Evolutionary conservation across 2,797 vertebrate genomes (phyloP).

Genomic region (Gallinago solitaria): DNA sequence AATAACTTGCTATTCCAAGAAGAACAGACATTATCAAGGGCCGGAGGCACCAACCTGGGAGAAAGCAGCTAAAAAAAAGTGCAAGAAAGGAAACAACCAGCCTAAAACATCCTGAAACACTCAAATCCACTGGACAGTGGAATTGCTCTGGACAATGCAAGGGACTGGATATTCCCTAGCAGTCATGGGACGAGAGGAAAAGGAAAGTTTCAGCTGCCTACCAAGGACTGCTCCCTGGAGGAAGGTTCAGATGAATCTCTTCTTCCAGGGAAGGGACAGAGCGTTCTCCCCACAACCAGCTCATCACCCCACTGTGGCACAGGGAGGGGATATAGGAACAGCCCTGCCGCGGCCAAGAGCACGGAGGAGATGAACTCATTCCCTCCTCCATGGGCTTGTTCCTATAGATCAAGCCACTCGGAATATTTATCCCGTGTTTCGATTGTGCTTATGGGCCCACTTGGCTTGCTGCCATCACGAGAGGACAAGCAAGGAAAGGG

Average conservation of each 20-base stretch:
- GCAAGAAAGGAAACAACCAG: neutral
- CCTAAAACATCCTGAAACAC: neutral
- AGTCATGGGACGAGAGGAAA: neutral
- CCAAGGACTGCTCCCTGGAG: neutral
- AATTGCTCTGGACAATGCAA: neutral
- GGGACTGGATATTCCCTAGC: neutral
- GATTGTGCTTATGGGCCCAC: neutral
- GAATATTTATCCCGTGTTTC: neutral
- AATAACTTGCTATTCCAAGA: too few species aligned
- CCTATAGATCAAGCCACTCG: neutral
- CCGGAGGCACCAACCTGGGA: neutral
- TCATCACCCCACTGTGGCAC: neutral
- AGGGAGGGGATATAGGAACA: neutral
- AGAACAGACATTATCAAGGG: neutral
- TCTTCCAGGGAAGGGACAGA: slow-evolving; percentile 34
- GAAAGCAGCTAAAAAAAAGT: neutral
- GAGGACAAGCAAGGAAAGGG: neutral
- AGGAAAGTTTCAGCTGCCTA: slow-evolving; percentile 11
- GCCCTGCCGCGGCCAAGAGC: neutral
- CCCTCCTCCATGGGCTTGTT: neutral
- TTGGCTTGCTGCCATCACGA: neutral
- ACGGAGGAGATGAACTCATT: slow-evolving; percentile 4
- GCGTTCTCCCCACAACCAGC: neutral
- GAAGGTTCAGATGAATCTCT: neutral
- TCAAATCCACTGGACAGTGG: neutral